Percentiles rank a stretch among this genome's conserved stretches.
Evolutionary conservation across 1,140 invertebrate genomes (phyloP).

Genomic region (Leptopilina clavipes): DNA sequence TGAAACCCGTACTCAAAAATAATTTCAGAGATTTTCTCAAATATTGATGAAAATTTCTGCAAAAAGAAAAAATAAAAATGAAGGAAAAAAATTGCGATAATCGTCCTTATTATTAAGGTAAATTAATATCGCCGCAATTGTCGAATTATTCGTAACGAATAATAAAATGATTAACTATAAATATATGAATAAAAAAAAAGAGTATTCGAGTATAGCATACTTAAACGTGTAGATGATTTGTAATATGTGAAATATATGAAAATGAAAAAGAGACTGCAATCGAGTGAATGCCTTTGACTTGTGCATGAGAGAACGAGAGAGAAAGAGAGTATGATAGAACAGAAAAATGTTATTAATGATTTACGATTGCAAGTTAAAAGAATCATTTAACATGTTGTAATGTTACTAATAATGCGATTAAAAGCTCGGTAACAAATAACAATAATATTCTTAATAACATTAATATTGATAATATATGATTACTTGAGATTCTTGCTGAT

Average conservation of each 20-base stretch:
- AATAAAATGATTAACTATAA: slow-evolving; percentile 34
- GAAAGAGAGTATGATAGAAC: slow-evolving; percentile 26
- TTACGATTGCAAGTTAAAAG: slow-evolving; percentile 66
- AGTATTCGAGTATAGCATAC: slow-evolving; percentile 43
- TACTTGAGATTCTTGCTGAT: slow-evolving; percentile 65
- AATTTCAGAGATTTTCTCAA: slow-evolving; percentile 1
- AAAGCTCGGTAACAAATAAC: slow-evolving; percentile 57
- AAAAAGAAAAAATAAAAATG: no score
- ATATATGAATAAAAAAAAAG: slow-evolving; percentile 38
- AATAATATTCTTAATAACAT: slow-evolving; percentile 68
- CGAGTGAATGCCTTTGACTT: slow-evolving; percentile 33
- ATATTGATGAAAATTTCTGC: slow-evolving; percentile 27
- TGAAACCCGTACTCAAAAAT: not conserved
- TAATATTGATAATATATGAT: slow-evolving; percentile 64
- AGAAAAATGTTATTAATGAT: slow-evolving; percentile 45
- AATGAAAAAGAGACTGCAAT: slow-evolving; percentile 22
- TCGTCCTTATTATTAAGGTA: slow-evolving; percentile 35
- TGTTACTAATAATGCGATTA: slow-evolving; percentile 63
- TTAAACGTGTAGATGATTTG: slow-evolving; percentile 37
- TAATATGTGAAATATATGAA: slow-evolving; percentile 28
- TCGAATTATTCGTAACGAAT: slow-evolving; percentile 56
- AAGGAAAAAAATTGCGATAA: slow-evolving; percentile 22
- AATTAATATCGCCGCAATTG: slow-evolving; percentile 42
- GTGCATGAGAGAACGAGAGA: slow-evolving; percentile 38
- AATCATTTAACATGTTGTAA: slow-evolving; percentile 65